These are phyloP conservation scores for Caenorhabditis panamensis DNA, from an alignment of 2,888 invertebrate genomes.

Conservation along the genomic window DNA sequence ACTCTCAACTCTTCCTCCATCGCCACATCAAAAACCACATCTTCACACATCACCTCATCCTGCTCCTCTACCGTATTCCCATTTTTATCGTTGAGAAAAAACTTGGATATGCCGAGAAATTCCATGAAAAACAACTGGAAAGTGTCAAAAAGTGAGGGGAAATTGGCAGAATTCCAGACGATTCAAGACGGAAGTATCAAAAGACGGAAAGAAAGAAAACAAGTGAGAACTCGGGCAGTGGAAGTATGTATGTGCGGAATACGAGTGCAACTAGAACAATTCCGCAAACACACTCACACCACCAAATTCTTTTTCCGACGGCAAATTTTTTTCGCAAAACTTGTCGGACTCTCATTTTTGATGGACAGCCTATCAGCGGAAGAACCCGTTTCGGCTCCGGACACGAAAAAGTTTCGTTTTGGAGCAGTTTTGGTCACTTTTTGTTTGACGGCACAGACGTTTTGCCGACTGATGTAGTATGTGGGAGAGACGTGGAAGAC, in stretches of 20 bases:
- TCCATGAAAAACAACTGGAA: conserved; percentile 42
- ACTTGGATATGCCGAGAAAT: conserved; percentile 60
- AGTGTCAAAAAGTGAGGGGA: background rate
- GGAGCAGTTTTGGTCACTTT: conserved; percentile 8
- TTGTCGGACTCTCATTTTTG: conserved; percentile 44
- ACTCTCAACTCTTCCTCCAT: conserved; percentile 25
- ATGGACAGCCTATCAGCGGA: conserved; percentile 61
- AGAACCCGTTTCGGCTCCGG: background rate
- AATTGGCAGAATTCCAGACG: background rate
- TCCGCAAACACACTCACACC: no score
- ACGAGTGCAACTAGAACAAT: conserved; percentile 9
- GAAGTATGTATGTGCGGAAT: no score
- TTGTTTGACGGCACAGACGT: background rate
- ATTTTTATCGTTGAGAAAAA: conserved; percentile 46
- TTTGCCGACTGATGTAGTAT: background rate
- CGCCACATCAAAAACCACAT: conserved; percentile 23
- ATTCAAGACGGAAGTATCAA: background rate
- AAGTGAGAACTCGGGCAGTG: no score
- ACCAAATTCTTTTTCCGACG: no score
- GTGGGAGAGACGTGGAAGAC: background rate
- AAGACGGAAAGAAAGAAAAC: conserved; percentile 16
- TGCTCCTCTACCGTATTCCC: conserved; percentile 12
- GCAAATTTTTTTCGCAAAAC: background rate
- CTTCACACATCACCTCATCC: conserved; percentile 6
- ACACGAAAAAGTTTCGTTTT: background rate